Evolutionary conservation across 1,140 invertebrate genomes (phyloP), one percentile per base, ranked within the genome.

Genomic region (Drosophila sproati): DNA sequence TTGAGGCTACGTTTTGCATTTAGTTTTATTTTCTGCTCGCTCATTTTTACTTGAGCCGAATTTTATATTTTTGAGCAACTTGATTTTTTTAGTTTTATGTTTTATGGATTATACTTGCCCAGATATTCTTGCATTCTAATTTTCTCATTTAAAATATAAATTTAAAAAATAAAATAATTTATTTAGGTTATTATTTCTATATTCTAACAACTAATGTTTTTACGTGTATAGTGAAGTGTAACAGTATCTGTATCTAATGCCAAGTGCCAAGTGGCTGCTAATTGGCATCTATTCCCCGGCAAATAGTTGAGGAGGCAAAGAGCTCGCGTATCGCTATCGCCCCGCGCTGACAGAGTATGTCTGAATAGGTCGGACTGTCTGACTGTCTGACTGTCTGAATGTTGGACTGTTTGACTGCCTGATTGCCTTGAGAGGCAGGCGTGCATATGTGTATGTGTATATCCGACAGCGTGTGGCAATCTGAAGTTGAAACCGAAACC

Each of bases 341-440:
- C 66, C 10, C 50, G 48, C 54, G 81, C 82, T 88, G 82, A 86
- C 82, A 86, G 82, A 67, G 67, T 37, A 45, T 72, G 54, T 59
- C 55, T 37, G 37, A 12, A n/a, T 55, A 28, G n/a, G 35, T 8
- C n/a, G 43, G 64, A 52, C 71, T 51, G 52, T 35, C 68, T 28
- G 7, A 3, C 37, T 41, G n/a, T n/a, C n/a, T 29, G 37, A 41
- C 39, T 41, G 54, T 59, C 55, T 37, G 37, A 12, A n/a, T 55
- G 20, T 20, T 20, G 20, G 20, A 20, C 20, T 20, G 20, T 20
- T 20, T 48, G 63, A 50, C 70, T 47, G 60, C 39, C 66, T 12
- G 20, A 20, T 20, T 20, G n/a, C 52, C 51, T n/a, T 7, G 45
- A 35, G n/a, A 70, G 3, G 4, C 10, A 5, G 43, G 43, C 2